Conservation (phyloP, 1,140 invertebrate species). For the Nomia melanderi region DNA sequence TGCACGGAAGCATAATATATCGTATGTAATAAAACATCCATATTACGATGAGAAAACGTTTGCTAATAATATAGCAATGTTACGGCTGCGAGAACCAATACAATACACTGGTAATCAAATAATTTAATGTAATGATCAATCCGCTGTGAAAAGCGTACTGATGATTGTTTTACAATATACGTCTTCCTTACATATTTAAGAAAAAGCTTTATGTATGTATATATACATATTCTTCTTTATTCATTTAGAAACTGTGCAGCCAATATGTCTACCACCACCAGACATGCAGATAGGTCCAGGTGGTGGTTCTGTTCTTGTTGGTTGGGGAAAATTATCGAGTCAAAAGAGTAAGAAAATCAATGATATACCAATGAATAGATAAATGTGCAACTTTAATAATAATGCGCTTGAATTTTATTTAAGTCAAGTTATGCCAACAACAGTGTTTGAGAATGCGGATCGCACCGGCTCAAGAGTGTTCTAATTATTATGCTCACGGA, state of each 20-base stretch:
- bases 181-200: too few relatives aligned
- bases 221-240: too few relatives aligned
- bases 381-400: slow-evolving; percentile 17
- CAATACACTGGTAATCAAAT: slow-evolving; percentile 65
- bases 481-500: slow-evolving; percentile 56
- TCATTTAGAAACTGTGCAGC: slow-evolving; percentile 67
- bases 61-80: slow-evolving; percentile 67
- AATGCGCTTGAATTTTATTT: slow-evolving; percentile 25
- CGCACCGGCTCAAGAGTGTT: slow-evolving; percentile 59
- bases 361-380: slow-evolving; percentile 28
- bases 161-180: too few relatives aligned
- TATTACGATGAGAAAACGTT: slow-evolving; percentile 60
- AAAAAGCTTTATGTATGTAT: not conserved
- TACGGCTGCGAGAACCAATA: slow-evolving; percentile 64
- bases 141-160: too few relatives aligned
- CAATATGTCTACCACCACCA: slow-evolving; percentile 63
- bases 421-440: slow-evolving; percentile 60
- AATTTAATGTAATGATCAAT: not conserved
- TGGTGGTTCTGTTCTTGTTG: slow-evolving; percentile 55
- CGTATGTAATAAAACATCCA: slow-evolving; percentile 72
- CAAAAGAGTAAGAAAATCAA: slow-evolving; percentile 59
- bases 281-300: slow-evolving; percentile 44
- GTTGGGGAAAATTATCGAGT: slow-evolving; percentile 68
- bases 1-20: slow-evolving; percentile 62
- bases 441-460: slow-evolving; percentile 61